Evolutionary conservation across 2,797 vertebrate genomes (phyloP).

Genomic region (Anisognathus igniventris): DNA sequence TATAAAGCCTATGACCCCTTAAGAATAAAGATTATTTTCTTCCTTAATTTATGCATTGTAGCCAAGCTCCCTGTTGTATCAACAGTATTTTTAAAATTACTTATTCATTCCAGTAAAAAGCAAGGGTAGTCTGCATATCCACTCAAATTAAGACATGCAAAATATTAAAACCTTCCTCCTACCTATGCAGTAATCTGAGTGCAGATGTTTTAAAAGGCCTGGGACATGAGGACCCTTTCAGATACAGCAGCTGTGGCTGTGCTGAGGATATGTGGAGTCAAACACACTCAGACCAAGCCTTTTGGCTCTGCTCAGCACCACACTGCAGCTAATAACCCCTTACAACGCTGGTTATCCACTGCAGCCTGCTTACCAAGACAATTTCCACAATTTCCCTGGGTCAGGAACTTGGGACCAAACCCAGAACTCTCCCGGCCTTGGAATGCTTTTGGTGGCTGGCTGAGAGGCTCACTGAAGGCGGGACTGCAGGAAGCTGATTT

Average conservation of each 20-base stretch:
- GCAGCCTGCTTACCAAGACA: background rate
- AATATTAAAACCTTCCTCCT: background rate
- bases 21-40: slow-evolving; percentile 18
- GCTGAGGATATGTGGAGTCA: background rate
- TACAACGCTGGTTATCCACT: background rate
- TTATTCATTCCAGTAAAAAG: background rate
- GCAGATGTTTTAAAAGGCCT: background rate
- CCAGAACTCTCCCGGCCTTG: accelerated
- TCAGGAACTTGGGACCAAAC: background rate
- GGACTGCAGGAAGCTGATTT: background rate
- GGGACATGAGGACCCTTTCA: background rate
- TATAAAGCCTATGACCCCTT: background rate
- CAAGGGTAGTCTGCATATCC: background rate
- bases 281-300: background rate
- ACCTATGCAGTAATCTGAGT: background rate
- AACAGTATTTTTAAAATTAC: background rate
- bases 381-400: background rate
- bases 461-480: accelerated
- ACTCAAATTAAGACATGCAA: background rate
- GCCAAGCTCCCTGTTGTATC: background rate
- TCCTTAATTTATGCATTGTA: background rate
- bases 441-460: background rate
- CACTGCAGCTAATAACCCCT: background rate
- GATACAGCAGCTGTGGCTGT: background rate
- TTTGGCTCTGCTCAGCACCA: background rate